phyloP scores from a whole-genome alignment of 2,888 invertebrate genomes.

The Epistrophella euchroma region DNA sequence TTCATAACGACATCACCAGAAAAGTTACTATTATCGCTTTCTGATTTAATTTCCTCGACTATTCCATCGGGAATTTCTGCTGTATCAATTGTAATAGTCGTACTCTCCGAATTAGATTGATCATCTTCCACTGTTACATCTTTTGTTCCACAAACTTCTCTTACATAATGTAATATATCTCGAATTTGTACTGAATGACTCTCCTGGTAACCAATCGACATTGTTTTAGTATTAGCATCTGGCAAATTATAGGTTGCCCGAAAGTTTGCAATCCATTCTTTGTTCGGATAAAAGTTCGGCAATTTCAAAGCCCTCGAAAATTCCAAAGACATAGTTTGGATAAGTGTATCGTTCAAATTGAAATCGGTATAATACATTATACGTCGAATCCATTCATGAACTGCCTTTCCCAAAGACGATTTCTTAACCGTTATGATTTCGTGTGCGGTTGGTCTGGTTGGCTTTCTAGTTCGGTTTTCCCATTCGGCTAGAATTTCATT shows the following conservation, averaged over 20 bases:
- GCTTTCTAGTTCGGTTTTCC: slow-evolving; percentile 81
- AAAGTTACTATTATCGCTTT: background rate
- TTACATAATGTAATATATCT: slow-evolving; percentile 52
- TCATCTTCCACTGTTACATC: background rate
- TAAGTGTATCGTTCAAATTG: slow-evolving; percentile 80
- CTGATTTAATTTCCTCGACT: background rate
- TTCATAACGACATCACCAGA: background rate
- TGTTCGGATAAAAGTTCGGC: slow-evolving; percentile 81
- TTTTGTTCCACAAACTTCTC: slow-evolving; percentile 21
- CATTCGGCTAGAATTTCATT: slow-evolving; percentile 80
- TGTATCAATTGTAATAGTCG: background rate
- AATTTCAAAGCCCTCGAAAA: slow-evolving; percentile 81
- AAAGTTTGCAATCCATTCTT: slow-evolving; percentile 82
- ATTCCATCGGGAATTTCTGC: background rate
- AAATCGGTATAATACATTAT: slow-evolving; percentile 83
- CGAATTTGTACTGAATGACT: slow-evolving; percentile 81
- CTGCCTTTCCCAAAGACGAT: slow-evolving; percentile 81
- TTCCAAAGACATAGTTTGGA: slow-evolving; percentile 82
- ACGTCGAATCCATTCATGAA: slow-evolving; percentile 82
- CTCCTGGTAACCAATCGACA: slow-evolving; percentile 80
- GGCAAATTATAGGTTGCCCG: slow-evolving; percentile 79
- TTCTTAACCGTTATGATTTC: slow-evolving; percentile 81
- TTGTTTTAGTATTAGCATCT: slow-evolving; percentile 80
- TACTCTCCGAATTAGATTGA: background rate
- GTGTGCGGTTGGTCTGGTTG: slow-evolving; percentile 79